Base-by-base conservation (phyloP, 2,797 vertebrate species). In the Malacoraja senta region DNA sequence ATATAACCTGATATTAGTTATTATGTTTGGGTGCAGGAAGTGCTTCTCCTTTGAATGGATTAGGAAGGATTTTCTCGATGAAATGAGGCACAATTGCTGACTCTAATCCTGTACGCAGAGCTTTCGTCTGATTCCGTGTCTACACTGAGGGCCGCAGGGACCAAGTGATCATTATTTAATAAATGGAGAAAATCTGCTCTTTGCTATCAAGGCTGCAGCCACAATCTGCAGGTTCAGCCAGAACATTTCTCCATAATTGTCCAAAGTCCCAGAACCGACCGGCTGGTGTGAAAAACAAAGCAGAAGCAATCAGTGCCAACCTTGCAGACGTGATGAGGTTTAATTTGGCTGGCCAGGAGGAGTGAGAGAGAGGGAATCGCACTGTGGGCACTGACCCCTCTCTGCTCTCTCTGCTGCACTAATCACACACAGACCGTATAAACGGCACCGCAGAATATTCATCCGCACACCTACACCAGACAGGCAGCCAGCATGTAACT, bases 131-230 rank as follows among this genome's bases (percentile, higher is more conserved):
- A 88, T 68, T 68, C n/a, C 63, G 61, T 86, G 58, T 65, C n/a
- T 2, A 9, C 65, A n/a, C 21, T 68, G 84, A 88, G 61, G 21
- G 84, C 61, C 63, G 32, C 1, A 63, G 84, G 84, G 61, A 88
- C 32, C 19, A 68, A 32, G 65, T 88, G 61, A 88, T 35, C 63
- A 88, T 88, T 35, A 88, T 68, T 35, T 21, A 68, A 88, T 68
- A 88, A 88, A 88, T 88, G 84, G 63, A 88, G 84, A 88, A 88
- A 88, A 88, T 88, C 84, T 88, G 84, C 84, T 88, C 63, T 68
- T 88, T 68, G 63, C 84, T 21, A 88, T 88, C 19, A 19, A 88
- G 84, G 61, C 61, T 68, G 84, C 63, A 68, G 17, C 84, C 65
- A 68, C 84, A 88, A 88, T 68, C 68, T 88, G 61, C 32, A 88